Evolutionary conservation across 2,113 vertebrate species (phyloP).

Genomic region (Crotalus viridis): DNA sequence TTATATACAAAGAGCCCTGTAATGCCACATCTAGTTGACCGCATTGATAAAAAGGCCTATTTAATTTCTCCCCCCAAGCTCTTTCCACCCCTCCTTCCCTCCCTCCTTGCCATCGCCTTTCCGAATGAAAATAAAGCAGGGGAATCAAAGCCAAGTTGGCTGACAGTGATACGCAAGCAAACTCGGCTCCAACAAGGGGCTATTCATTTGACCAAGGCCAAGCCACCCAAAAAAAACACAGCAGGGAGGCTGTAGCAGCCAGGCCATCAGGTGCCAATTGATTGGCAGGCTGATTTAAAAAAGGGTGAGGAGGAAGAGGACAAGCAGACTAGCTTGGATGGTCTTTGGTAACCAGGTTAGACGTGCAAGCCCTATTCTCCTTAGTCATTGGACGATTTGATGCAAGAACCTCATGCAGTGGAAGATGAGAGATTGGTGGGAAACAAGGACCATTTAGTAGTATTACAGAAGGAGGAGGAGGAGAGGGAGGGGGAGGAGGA

Average conservation of each 20-base stretch:
- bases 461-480: background rate
- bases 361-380: background rate
- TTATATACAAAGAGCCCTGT: background rate
- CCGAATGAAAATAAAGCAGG: background rate
- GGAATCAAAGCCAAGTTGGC: background rate
- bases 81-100: background rate
- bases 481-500: accelerated
- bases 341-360: background rate
- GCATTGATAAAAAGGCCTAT: background rate
- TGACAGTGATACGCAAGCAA: background rate
- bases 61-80: background rate
- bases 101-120: background rate
- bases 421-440: background rate
- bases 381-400: background rate
- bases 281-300: background rate
- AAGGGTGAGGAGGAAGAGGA: background rate
- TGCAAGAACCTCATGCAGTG: background rate
- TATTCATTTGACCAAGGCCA: background rate
- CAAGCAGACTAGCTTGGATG: background rate
- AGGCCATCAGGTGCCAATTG: background rate
- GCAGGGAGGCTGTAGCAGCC: background rate
- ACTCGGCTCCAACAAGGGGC: background rate
- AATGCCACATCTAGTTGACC: slow-evolving; percentile 1
- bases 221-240: background rate
- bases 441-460: too few relatives aligned